Conservation (phyloP, 53 echinoderm and acorn worm species). For the Hippasteria phrygiana region DNA sequence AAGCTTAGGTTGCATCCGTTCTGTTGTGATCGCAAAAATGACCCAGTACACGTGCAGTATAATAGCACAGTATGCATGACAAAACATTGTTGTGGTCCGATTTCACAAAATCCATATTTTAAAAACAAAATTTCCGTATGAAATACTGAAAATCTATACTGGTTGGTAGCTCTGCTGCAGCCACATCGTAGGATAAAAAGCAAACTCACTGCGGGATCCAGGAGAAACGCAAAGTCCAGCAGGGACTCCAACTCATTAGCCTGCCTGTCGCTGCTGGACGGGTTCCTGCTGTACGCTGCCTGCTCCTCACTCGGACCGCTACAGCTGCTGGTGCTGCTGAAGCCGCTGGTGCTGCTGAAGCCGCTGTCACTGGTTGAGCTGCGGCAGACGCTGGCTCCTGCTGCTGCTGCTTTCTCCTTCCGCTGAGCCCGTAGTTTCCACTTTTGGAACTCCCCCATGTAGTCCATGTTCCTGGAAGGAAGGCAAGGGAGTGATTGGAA, state of each 20-base stretch:
- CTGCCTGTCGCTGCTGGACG: constrained; percentile 5
- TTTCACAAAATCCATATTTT: too few relatives aligned
- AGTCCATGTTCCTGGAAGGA: constrained; percentile 80
- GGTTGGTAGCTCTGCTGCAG: neutral
- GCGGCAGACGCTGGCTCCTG: constrained; percentile 5
- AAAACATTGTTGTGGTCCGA: too few relatives aligned
- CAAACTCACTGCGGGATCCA: constrained; percentile 89
- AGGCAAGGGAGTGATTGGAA: neutral
- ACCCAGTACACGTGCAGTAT: too few relatives aligned
- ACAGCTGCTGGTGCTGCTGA: neutral
- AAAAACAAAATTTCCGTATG: too few relatives aligned
- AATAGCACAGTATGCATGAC: too few relatives aligned
- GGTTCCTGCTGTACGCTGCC: neutral
- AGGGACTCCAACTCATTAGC: constrained; percentile 62
- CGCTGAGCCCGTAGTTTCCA: constrained; percentile 63
- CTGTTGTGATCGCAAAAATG: too few relatives aligned
- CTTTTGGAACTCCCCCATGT: constrained; percentile 79
- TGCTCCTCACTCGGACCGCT: constrained; percentile 22
- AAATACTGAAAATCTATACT: too few relatives aligned
- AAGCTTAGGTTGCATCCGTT: too few relatives aligned
- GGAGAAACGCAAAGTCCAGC: constrained; percentile 84
- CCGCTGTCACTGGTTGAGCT: constrained; percentile 32
- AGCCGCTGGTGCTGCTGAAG: constrained; percentile 18
- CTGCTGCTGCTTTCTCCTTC: constrained; percentile 31
- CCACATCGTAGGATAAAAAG: neutral